These are phyloP conservation scores for Atta texana DNA, from an alignment of 1,140 invertebrate genomes.

Conservation along the genomic window DNA sequence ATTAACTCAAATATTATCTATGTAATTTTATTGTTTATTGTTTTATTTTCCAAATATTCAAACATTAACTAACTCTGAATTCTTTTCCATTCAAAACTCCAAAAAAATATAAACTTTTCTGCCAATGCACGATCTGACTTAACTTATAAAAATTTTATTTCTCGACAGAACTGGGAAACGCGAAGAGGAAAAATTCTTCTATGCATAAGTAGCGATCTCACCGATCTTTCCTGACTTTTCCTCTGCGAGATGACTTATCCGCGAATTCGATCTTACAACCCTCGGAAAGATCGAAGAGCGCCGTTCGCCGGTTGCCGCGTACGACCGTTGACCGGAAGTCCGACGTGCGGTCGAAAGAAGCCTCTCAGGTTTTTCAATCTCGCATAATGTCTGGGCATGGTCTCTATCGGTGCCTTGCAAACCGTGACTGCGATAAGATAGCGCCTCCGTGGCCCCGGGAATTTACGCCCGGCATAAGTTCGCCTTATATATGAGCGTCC, in stretches of 20 bases:
- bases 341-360: constrained; percentile 61
- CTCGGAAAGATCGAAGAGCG: constrained; percentile 37
- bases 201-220: constrained; percentile 13
- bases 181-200: constrained; percentile 8
- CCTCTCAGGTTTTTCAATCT: constrained; percentile 85
- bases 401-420: constrained; percentile 78
- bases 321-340: constrained; percentile 78
- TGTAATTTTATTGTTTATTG: background rate
- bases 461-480: constrained; percentile 85
- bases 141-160: background rate
- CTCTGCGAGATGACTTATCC: constrained; percentile 53
- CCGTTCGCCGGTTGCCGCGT: background rate
- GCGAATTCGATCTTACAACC: constrained; percentile 50
- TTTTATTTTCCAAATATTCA: constrained; percentile 2
- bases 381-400: constrained; percentile 82
- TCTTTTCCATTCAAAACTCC: background rate
- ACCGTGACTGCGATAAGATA: constrained; percentile 85
- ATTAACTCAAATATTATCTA: background rate
- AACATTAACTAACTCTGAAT: background rate
- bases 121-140: background rate
- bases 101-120: background rate
- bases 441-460: constrained; percentile 72
- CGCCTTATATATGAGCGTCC: constrained; percentile 84
- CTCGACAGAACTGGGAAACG: background rate
- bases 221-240: background rate